Conservation (phyloP, 1,140 invertebrate species). For the Sycobia sp. region DNA sequence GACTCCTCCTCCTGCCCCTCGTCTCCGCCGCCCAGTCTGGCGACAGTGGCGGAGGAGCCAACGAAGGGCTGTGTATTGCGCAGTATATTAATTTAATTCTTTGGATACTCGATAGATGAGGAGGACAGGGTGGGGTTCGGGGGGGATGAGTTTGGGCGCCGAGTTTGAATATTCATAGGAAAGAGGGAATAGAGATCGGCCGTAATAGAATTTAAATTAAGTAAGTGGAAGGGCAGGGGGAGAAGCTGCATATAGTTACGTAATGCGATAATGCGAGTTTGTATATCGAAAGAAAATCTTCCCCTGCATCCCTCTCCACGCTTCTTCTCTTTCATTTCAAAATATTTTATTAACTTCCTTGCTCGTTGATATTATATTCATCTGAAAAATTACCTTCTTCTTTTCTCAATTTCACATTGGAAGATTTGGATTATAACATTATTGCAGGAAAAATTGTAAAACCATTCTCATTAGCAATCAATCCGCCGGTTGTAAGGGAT, state of each 20-base stretch:
- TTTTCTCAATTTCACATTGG: too few species aligned
- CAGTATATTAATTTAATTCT: slow-evolving; percentile 59
- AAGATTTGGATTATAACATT: too few species aligned
- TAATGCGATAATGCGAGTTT: slow-evolving; percentile 43
- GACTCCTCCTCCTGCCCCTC: not conserved
- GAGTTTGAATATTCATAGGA: slow-evolving; percentile 58
- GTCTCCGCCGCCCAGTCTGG: slow-evolving; percentile 8
- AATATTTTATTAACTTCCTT: too few species aligned
- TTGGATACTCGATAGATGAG: slow-evolving; percentile 54
- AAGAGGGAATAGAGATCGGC: slow-evolving; percentile 58
- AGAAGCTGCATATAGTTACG: slow-evolving; percentile 30
- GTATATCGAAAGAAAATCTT: slow-evolving; percentile 44
- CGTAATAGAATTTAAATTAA: slow-evolving; percentile 60
- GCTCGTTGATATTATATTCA: too few species aligned
- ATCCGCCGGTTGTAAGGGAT: too few species aligned
- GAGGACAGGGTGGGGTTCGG: slow-evolving; percentile 28
- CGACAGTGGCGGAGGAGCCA: slow-evolving; percentile 23
- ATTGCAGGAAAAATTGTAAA: too few species aligned
- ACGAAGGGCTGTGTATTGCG: slow-evolving; percentile 46
- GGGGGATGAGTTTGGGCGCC: slow-evolving; percentile 27
- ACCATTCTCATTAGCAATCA: too few species aligned
- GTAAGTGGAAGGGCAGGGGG: slow-evolving; percentile 39
- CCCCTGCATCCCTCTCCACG: not conserved
- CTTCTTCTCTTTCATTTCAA: not conserved
- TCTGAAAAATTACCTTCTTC: too few species aligned